Evolutionary conservation across 1,140 invertebrate species (phyloP), one percentile per base, ranked within the genome.

Genomic region (Nasonia longicornis): DNA sequence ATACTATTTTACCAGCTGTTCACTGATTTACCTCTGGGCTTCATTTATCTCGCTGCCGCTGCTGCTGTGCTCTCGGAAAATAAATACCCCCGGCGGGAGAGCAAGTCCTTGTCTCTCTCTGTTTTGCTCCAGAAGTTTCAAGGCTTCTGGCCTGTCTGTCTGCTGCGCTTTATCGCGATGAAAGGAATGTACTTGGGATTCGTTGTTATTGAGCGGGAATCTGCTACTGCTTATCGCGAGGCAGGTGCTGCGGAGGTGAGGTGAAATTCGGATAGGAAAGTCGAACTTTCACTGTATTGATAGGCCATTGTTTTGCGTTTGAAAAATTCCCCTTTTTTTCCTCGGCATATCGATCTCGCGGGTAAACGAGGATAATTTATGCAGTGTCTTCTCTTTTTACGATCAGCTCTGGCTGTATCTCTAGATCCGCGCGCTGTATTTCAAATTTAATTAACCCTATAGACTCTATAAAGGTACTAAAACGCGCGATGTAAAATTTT

Each of bases 1-100:
- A 70, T n/a, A 75, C 81, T 79, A 84, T 81, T 77, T 78, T 29
- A 71, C 70, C 83, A 79, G 81, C 83, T 81, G 81, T 77, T 76
- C 22, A n/a, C 67, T n/a, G 71, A 79, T 75, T 52, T 74, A 78
- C 75, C 58, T 78, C 42, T 64, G 42, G 38, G 29, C 26, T 63
- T 76, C 31, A 10, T 71, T 71, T 35, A 71, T 38, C 29, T 71
- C 35, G 69, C 14, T 42, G 66, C 29, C 31, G 66, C 29, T 26
- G 64, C n/a, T 66, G 66, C 22, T 67, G 7, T 38, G 42, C 42
- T 31, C 66, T 26, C 22, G 76, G 26, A 70, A 70, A 70, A 78
- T 35, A 38, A 35, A 71, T 71, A 35, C 29, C 31, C 16, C 29
- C 35, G 69, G 42, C 12, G 22, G 45, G 67, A 35, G 69, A 58